Percentiles rank a stretch among this genome's conserved stretches.
Conservation (phyloP, 2,888 invertebrate genomes). For the Ernsta delagoae region DNA sequence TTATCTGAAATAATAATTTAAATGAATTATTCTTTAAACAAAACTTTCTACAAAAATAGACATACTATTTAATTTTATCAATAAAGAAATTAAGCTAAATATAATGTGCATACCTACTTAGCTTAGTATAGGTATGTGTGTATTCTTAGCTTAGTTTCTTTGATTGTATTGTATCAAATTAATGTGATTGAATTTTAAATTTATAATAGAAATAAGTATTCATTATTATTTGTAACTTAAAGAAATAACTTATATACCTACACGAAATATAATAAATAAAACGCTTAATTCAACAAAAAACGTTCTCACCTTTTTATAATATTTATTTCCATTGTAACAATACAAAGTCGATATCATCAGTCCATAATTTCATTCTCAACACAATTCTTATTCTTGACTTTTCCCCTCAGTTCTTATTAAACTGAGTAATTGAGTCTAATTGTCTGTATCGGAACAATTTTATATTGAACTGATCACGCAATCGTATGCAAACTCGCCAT, state of each 20-base stretch:
- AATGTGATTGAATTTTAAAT: too few relatives aligned
- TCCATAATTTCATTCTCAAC: constrained; percentile 17
- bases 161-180: too few relatives aligned
- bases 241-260: not conserved
- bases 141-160: too few relatives aligned
- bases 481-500: constrained; percentile 45
- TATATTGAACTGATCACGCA: constrained; percentile 47
- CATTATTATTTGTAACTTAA: not conserved
- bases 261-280: not conserved
- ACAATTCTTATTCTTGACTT: constrained; percentile 50
- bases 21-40: too few relatives aligned
- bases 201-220: not conserved
- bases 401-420: constrained; percentile 65
- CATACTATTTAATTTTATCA: too few relatives aligned
- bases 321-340: not conserved
- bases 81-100: too few relatives aligned
- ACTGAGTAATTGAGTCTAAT: constrained; percentile 68
- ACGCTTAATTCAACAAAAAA: not conserved
- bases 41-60: too few relatives aligned
- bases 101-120: too few relatives aligned
- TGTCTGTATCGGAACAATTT: constrained; percentile 63
- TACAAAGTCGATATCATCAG: constrained; percentile 7
- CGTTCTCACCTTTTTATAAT: not conserved
- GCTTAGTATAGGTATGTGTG: too few relatives aligned
- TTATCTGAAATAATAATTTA: too few relatives aligned